Percentiles rank a stretch among this genome's conserved stretches.
Evolutionary conservation across 2,797 vertebrate genomes (phyloP).

Genomic region (Chromis chromis): DNA sequence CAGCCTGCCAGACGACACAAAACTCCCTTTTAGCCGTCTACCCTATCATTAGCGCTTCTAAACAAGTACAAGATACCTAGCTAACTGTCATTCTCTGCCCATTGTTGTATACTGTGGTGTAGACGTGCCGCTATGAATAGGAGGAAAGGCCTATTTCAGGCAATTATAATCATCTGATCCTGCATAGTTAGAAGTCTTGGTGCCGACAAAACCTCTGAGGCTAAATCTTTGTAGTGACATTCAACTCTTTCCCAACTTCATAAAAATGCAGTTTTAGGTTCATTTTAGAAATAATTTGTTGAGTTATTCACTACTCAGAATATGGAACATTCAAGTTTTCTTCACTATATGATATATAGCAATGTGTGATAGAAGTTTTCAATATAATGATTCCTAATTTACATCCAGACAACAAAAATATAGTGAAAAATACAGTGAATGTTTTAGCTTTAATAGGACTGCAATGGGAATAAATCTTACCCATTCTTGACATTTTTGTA

Average conservation of each 20-base stretch:
- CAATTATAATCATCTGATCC: constrained; percentile 65
- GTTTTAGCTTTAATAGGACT: background rate
- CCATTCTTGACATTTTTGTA: background rate
- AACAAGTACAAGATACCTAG: constrained; percentile 63
- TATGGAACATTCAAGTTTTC: too few relatives aligned
- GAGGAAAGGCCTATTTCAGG: constrained; percentile 65
- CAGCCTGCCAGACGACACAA: constrained; percentile 74
- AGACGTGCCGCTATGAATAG: constrained; percentile 68
- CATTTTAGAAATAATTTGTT: background rate
- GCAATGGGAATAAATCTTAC: background rate
- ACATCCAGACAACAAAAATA: background rate
- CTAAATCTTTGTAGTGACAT: constrained; percentile 42
- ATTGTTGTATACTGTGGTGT: constrained; percentile 69
- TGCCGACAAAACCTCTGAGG: constrained; percentile 39
- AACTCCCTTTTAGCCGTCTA: constrained; percentile 59
- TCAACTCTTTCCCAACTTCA: constrained; percentile 26
- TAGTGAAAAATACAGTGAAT: background rate
- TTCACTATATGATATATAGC: too few relatives aligned
- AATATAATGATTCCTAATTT: background rate
- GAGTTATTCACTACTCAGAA: background rate
- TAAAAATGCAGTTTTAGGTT: constrained; percentile 17
- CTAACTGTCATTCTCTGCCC: constrained; percentile 55
- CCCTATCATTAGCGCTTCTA: constrained; percentile 75
- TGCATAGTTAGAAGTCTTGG: constrained; percentile 53
- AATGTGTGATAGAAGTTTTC: too few relatives aligned